Conservation (phyloP, 2,113 vertebrate species). For the Delphinus delphis region DNA sequence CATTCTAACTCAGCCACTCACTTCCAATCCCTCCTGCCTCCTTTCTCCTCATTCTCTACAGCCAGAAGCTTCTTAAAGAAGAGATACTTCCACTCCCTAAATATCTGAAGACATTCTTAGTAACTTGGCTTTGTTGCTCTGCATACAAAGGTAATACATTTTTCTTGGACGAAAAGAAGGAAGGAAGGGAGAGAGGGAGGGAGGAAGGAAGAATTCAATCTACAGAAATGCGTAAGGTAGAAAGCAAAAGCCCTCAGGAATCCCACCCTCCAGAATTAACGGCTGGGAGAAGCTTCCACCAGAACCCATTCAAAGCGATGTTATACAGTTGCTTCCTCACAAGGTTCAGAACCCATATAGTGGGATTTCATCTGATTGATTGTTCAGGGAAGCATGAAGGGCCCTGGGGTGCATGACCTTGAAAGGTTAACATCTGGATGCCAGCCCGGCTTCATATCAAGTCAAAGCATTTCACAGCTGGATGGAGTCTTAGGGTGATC, state of each 20-base stretch:
- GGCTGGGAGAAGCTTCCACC: not conserved
- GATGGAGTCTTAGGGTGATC: not conserved
- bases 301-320: not conserved
- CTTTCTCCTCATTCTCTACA: not conserved
- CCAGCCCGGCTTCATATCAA: not conserved
- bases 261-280: not conserved
- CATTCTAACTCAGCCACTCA: not conserved
- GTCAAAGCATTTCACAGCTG: not conserved
- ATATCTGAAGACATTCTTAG: not conserved
- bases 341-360: not conserved
- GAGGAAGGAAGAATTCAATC: not conserved
- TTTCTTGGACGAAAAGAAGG: not conserved
- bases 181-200: not conserved
- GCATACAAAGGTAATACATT: not conserved
- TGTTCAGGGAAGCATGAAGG: not conserved
- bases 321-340: not conserved
- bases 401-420: not conserved
- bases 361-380: not conserved
- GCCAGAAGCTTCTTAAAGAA: not conserved
- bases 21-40: not conserved
- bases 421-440: not conserved
- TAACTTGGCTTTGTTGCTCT: not conserved
- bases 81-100: not conserved
- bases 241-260: not conserved
- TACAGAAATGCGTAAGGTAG: not conserved